A percentile compares a stretch with the other conserved stretches of the same genome.
Conservation (phyloP, 2,797 vertebrate genomes). For the Amblyopsis hoosieri region DNA sequence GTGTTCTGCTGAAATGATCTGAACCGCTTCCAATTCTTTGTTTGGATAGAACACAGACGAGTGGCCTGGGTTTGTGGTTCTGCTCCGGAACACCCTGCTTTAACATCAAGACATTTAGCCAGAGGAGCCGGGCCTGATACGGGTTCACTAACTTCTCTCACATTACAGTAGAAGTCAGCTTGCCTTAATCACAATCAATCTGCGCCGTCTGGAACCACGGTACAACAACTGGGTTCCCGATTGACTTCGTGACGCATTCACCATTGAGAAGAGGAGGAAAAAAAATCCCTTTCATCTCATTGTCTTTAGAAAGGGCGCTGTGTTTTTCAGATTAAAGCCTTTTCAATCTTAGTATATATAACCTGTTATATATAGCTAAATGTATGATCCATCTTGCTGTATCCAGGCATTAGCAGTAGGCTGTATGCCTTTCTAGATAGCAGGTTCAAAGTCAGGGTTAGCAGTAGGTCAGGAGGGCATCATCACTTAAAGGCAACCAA, state of each 20-base stretch:
- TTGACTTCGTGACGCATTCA: constrained; percentile 19
- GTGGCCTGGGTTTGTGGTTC: constrained; percentile 71
- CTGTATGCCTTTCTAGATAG: neutral
- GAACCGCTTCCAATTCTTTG: constrained; percentile 57
- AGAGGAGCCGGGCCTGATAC: constrained; percentile 46
- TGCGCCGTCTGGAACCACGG: constrained; percentile 26
- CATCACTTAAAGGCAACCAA: constrained; percentile 37
- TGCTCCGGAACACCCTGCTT: constrained; percentile 61
- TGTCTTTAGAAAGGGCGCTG: no score
- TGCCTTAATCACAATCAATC: constrained; percentile 43
- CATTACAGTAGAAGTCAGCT: constrained; percentile 45
- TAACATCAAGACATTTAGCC: constrained; percentile 50
- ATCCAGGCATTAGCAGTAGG: no score
- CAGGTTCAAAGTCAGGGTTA: constrained; percentile 39
- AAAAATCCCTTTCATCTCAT: neutral
- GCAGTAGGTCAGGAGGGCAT: constrained; percentile 36
- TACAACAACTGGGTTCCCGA: constrained; percentile 24
- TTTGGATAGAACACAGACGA: constrained; percentile 64
- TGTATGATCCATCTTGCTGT: no score
- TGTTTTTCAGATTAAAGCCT: constrained; percentile 19
- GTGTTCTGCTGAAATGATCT: constrained; percentile 61
- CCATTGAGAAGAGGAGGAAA: constrained; percentile 8
- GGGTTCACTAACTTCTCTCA: constrained; percentile 40
- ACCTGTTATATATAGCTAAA: neutral
- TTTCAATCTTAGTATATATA: constrained; percentile 5